Evolutionary conservation across 2,797 vertebrate species (phyloP).

Genomic region (Phyllotis vaccarum): DNA sequence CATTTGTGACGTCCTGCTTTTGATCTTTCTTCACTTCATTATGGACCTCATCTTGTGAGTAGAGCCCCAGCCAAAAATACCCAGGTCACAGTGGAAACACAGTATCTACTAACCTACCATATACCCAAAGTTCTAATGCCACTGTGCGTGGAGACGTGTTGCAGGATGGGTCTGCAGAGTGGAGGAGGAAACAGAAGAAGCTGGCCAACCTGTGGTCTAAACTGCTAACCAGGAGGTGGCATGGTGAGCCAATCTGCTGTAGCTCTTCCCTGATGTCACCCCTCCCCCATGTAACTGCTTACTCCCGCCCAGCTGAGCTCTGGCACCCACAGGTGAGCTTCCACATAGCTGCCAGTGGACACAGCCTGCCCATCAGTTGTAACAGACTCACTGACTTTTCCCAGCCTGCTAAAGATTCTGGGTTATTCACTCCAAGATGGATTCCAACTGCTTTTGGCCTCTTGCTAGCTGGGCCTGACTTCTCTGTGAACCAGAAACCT

Average conservation of each 20-base stretch:
- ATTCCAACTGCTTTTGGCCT: constrained; percentile 76
- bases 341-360: constrained; percentile 59
- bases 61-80: too few relatives aligned
- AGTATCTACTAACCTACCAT: rapidly evolving
- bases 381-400: constrained; percentile 73
- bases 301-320: constrained; percentile 67
- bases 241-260: too few relatives aligned
- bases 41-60: not conserved
- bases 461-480: constrained; percentile 61
- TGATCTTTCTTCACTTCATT: too few relatives aligned
- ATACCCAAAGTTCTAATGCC: not conserved
- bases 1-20: too few relatives aligned
- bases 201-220: not conserved
- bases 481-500: constrained; percentile 59
- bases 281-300: not conserved
- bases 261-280: not conserved
- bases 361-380: constrained; percentile 25
- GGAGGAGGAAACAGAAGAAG: too few relatives aligned
- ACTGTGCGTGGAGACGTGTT: rapidly evolving
- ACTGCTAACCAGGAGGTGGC: too few relatives aligned
- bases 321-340: constrained; percentile 69
- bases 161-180: not conserved
- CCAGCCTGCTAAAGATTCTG: constrained; percentile 31
- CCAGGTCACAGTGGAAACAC: not conserved
- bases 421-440: constrained; percentile 74